A percentile compares a stretch with the other conserved stretches of the same genome.
Evolutionary conservation across 2,888 invertebrate genomes (phyloP).

Genomic region (Petrolisthes cinctipes): DNA sequence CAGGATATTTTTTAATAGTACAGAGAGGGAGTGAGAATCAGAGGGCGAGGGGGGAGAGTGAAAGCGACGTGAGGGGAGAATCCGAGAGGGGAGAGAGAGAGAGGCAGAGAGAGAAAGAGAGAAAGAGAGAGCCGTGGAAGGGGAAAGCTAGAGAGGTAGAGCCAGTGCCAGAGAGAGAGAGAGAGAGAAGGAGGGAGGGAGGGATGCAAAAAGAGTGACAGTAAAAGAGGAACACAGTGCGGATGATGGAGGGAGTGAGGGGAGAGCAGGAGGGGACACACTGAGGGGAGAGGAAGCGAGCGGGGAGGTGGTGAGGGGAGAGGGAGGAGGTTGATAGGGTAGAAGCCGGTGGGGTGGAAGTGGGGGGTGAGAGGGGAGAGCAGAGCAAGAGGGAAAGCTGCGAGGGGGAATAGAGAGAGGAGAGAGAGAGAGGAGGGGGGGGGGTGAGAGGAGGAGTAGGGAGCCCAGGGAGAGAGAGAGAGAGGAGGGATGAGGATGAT

Average conservation of each 20-base stretch:
- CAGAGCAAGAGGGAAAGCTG: background rate
- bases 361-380: constrained; percentile 4
- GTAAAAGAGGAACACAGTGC: background rate
- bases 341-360: background rate
- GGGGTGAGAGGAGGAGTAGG: background rate
- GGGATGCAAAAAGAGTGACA: background rate
- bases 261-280: background rate
- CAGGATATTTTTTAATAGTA: constrained; percentile 62
- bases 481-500: background rate
- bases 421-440: constrained; percentile 1
- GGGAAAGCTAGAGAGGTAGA: constrained; percentile 15
- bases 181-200: constrained; percentile 2
- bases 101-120: constrained; percentile 27
- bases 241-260: constrained; percentile 3
- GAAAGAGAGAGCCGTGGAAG: constrained; percentile 20
- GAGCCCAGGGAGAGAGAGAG: background rate
- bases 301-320: constrained; percentile 7
- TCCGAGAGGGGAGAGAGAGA: constrained; percentile 40
- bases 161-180: background rate
- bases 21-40: constrained; percentile 62
- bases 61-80: constrained; percentile 47
- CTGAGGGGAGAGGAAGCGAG: constrained; percentile 23
- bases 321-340: background rate
- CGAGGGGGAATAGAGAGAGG: constrained; percentile 11
- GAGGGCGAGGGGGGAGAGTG: constrained; percentile 52